phyloP scores from a whole-genome alignment of 2,113 vertebrate genomes.

The Piaya cayana region DNA sequence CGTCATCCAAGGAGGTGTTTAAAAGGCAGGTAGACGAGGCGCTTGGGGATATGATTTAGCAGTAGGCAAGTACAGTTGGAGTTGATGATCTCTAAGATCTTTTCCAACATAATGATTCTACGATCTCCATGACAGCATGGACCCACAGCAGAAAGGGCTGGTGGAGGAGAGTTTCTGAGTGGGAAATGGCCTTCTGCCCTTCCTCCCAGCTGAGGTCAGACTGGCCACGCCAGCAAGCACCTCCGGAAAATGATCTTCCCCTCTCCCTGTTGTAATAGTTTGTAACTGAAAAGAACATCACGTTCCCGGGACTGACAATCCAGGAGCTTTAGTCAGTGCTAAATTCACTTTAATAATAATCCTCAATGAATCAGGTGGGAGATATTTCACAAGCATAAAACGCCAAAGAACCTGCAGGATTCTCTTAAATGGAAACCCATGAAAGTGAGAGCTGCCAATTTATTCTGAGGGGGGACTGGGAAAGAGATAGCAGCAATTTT shows the following conservation, averaged over 20 bases:
- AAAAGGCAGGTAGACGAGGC: too few species aligned
- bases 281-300: not conserved
- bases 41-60: too few species aligned
- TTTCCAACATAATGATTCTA: too few species aligned
- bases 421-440: not conserved
- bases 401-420: not conserved
- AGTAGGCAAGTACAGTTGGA: too few species aligned
- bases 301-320: not conserved
- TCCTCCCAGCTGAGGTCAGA: not conserved
- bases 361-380: not conserved
- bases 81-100: too few species aligned
- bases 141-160: not conserved
- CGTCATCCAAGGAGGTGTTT: too few species aligned
- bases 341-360: slow-evolving; percentile 11
- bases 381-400: not conserved
- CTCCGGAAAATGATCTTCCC: not conserved
- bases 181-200: not conserved
- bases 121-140: not conserved
- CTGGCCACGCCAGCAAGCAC: not conserved
- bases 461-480: not conserved
- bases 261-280: not conserved
- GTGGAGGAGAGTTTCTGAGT: not conserved
- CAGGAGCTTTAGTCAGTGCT: not conserved
- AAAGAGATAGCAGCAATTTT: not conserved
- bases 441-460: not conserved